Base-by-base conservation (phyloP, 2,888 invertebrate species). In the Thecocarcelia acutangulata region DNA sequence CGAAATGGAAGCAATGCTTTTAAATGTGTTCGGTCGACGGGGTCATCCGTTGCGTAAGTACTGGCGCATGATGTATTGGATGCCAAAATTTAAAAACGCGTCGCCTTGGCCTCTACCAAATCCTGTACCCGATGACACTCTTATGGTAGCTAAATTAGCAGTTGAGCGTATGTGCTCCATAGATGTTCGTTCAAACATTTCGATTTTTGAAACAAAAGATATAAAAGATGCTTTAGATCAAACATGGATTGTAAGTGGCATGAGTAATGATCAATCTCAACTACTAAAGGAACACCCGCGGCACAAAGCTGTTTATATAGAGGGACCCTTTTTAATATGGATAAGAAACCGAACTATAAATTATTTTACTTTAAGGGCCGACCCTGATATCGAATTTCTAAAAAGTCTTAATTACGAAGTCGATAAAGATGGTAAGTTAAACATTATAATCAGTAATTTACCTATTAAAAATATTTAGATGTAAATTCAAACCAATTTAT, bases 201-300 rank as follows among this genome's bases (percentile, higher is more conserved):
- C 91, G 9, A 90, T 94, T 70, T 96, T 93, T 90, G 90, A 95
- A 90, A 94, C 95, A 87, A 90, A 87, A 86, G 94, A 95, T 85
- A 92, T 97, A 69, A 92, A 93, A 85, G 95, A 95, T 85, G 93
- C 96, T 0, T 87, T 95, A 48, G 97, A 98, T 87, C 93, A 97
- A 85, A 98, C 98, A 0, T 98, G 98, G 97, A 94, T 98, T 84
- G 95, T 97, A 0, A 97, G 96, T 88, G 96, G 95, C 0, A 97
- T 97, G 89, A 96, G 97, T 90, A 93, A 93, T 9, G 91, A 91
- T 0, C 98, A 98, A 88, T 92, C 93, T 85, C 90, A 93, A 56
- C 91, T 98, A 8, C 88, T 98, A 13, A 89, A 91, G 0, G 92
- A 93, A 69, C 96, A 95, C 91, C 87, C 93, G 85, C 76, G 88